Conservation (phyloP, 2,797 vertebrate species). For the Xyrichtys novacula region DNA sequence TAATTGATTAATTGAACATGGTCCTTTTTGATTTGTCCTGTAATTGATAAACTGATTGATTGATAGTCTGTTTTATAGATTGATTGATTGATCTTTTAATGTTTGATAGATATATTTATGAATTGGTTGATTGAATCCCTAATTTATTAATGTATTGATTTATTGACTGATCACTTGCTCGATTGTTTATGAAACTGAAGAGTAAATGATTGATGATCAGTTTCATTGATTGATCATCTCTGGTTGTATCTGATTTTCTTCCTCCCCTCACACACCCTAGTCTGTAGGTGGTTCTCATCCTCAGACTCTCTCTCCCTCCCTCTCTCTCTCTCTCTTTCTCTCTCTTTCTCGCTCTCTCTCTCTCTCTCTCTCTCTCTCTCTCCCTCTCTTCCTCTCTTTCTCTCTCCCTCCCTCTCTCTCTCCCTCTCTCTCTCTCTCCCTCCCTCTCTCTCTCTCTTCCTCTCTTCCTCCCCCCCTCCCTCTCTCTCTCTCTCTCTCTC, state of each 20-base stretch:
- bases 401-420: background rate
- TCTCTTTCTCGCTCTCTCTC: background rate
- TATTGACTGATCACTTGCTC: too few species aligned
- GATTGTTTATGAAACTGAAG: too few species aligned
- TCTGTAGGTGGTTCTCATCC: background rate
- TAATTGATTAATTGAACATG: too few species aligned
- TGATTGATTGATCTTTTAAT: too few species aligned
- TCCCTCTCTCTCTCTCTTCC: background rate
- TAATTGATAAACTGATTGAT: too few species aligned
- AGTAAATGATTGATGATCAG: too few species aligned
- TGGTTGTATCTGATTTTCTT: background rate
- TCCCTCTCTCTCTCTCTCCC: background rate
- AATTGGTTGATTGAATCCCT: too few species aligned
- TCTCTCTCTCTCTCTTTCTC: background rate
- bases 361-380: background rate
- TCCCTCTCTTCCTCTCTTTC: background rate
- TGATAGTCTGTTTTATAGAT: too few species aligned
- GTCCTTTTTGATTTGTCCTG: too few species aligned
- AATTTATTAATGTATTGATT: too few species aligned
- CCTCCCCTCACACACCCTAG: background rate
- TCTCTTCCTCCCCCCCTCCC: background rate
- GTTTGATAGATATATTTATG: too few species aligned
- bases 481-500: background rate
- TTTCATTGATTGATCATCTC: background rate
- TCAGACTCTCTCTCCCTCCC: background rate